Evolutionary conservation across 2,797 vertebrate genomes (phyloP).

Genomic region (Cyprinella venusta): DNA sequence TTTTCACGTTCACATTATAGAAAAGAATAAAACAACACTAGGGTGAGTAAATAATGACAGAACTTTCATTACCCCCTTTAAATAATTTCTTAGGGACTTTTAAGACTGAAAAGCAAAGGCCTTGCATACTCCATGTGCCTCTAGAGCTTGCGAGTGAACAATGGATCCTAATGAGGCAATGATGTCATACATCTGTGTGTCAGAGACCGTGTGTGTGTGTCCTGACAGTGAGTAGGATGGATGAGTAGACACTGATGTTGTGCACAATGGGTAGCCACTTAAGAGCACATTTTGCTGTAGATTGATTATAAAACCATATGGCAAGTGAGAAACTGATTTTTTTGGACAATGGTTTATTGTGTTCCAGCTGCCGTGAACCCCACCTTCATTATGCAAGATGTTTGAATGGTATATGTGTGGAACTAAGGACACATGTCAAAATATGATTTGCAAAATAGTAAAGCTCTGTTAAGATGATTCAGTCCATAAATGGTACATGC

Average conservation of each 20-base stretch:
- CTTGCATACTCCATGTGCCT: neutral
- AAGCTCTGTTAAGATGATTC: neutral
- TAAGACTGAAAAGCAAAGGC: neutral
- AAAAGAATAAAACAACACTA: neutral
- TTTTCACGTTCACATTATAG: neutral
- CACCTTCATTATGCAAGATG: conserved; percentile 53
- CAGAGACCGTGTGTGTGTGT: neutral
- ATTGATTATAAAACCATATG: conserved; percentile 79
- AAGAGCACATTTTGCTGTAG: conserved; percentile 67
- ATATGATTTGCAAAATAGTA: neutral
- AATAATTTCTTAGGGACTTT: no score
- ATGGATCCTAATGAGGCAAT: conserved; percentile 7
- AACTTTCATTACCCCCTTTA: neutral
- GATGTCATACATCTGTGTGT: conserved; percentile 38
- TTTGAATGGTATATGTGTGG: conserved; percentile 50
- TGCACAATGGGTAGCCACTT: conserved; percentile 64
- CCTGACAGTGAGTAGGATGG: conserved; percentile 48
- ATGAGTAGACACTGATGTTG: conserved; percentile 51
- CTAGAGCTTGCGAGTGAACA: conserved; percentile 2
- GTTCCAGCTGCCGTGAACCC: conserved; percentile 65
- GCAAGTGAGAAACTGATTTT: conserved; percentile 67
- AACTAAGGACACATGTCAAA: neutral
- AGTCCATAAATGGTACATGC: neutral
- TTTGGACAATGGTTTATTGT: conserved; percentile 80
- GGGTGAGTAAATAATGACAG: neutral